Percentiles rank a stretch among this genome's conserved stretches.
These are phyloP conservation scores for Decapterus maruadsi DNA, from an alignment of 2,797 vertebrate species.

Conservation along the genomic window DNA sequence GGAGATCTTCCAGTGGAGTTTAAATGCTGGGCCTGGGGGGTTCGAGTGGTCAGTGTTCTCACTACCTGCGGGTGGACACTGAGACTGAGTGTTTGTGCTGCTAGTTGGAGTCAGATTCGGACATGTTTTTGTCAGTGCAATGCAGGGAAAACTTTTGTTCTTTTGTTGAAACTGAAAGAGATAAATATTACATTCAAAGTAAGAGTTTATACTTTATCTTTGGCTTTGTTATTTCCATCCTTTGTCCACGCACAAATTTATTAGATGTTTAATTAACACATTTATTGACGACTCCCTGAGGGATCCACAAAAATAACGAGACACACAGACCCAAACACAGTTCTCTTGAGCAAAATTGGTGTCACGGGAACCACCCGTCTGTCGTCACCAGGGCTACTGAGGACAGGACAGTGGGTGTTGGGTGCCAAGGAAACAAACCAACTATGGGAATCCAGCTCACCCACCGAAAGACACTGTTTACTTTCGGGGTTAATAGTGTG, in stretches of 20 bases:
- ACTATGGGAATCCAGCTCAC: slow-evolving; percentile 61
- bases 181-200: neutral
- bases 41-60: no score
- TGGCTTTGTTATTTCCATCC: neutral
- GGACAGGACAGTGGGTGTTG: slow-evolving; percentile 52
- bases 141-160: no score
- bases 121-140: no score
- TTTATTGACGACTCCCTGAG: slow-evolving; percentile 14
- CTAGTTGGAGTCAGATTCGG: no score
- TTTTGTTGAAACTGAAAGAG: neutral
- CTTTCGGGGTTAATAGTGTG: slow-evolving; percentile 71
- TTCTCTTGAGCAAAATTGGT: slow-evolving; percentile 34
- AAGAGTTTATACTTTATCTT: neutral
- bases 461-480: slow-evolving; percentile 58
- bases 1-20: no score
- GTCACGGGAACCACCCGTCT: slow-evolving; percentile 59
- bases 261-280: slow-evolving; percentile 8
- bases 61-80: no score
- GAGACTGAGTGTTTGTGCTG: no score
- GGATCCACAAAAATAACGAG: slow-evolving; percentile 13
- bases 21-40: no score
- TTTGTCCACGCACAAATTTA: slow-evolving; percentile 10
- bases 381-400: slow-evolving; percentile 58
- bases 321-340: slow-evolving; percentile 19
- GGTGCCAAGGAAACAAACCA: slow-evolving; percentile 70